Evolutionary conservation across 2,797 vertebrate genomes (phyloP).

Genomic region (Cottoperca gobio): DNA sequence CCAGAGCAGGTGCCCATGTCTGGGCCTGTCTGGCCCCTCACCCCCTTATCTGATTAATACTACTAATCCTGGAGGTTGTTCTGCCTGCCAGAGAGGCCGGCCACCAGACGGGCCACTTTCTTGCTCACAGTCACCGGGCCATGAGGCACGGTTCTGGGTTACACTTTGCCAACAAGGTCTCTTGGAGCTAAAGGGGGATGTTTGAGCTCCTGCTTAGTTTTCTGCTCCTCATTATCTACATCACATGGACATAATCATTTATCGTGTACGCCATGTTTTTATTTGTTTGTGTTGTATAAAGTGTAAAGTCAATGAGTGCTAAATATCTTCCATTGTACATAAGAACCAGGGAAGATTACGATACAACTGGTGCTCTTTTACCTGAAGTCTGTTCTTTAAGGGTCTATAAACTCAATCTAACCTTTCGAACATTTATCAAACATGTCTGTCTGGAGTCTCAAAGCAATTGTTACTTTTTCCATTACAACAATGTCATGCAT

Average conservation of each 20-base stretch:
- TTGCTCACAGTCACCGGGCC: slow-evolving; percentile 73
- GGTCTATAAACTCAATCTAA: too few species aligned
- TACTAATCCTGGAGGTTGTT: slow-evolving; percentile 91
- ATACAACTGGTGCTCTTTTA: too few species aligned
- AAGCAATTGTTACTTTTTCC: too few species aligned
- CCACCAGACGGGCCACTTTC: slow-evolving; percentile 84
- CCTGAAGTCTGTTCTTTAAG: too few species aligned
- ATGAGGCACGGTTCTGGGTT: slow-evolving; percentile 67
- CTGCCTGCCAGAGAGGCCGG: slow-evolving; percentile 86
- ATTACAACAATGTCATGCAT: too few species aligned
- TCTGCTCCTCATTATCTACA: slow-evolving; percentile 33
- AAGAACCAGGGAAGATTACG: too few species aligned
- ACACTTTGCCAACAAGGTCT: slow-evolving; percentile 67
- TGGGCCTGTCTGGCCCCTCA: slow-evolving; percentile 79
- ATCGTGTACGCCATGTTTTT: not conserved
- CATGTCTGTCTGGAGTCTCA: too few species aligned
- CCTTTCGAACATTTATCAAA: too few species aligned
- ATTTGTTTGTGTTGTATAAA: too few species aligned
- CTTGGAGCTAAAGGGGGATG: slow-evolving; percentile 68
- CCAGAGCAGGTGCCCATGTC: slow-evolving; percentile 82
- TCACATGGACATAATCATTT: slow-evolving; percentile 12
- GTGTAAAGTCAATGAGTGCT: too few species aligned
- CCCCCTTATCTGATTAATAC: slow-evolving; percentile 92
- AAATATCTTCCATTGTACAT: too few species aligned
- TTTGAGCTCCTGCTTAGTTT: slow-evolving; percentile 77